Evolutionary conservation across 2,888 invertebrate genomes (phyloP).

Genomic region (Polia nebulosa): DNA sequence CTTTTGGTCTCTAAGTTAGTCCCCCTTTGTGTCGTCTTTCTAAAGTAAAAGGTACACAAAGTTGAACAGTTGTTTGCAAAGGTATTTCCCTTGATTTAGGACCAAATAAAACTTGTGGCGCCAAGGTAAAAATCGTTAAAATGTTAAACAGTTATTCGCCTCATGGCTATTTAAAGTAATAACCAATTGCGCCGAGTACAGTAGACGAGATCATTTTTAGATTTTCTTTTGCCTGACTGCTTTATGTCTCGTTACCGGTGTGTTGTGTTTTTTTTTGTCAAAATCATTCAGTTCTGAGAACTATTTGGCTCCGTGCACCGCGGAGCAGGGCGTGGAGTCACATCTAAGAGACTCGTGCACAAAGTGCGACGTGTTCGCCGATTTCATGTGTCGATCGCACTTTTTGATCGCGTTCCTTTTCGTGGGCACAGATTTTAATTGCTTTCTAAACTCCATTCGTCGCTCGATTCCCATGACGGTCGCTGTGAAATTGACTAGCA

Average conservation of each 20-base stretch:
- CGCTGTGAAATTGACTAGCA: constrained; percentile 89
- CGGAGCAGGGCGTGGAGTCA: constrained; percentile 58
- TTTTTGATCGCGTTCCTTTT: constrained; percentile 81
- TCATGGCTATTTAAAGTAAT: constrained; percentile 57
- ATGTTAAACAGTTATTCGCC: constrained; percentile 55
- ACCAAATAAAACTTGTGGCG: constrained; percentile 71
- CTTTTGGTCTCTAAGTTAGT: constrained; percentile 75
- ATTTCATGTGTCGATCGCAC: constrained; percentile 84
- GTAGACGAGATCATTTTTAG: constrained; percentile 56
- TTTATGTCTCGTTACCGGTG: constrained; percentile 62
- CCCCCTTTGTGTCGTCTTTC: constrained; percentile 77
- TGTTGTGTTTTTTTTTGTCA: constrained; percentile 73
- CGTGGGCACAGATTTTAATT: constrained; percentile 88
- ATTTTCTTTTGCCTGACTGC: constrained; percentile 66
- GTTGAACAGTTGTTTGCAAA: constrained; percentile 74
- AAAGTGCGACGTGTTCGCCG: constrained; percentile 76
- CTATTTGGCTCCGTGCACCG: constrained; percentile 67
- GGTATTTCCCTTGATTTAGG: constrained; percentile 69
- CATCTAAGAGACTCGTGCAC: constrained; percentile 72
- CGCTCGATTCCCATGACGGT: constrained; percentile 90
- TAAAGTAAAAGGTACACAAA: constrained; percentile 75
- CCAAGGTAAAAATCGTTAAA: constrained; percentile 63
- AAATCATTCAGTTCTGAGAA: constrained; percentile 75
- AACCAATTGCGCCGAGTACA: constrained; percentile 53
- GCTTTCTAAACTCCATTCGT: constrained; percentile 89